Base-by-base conservation (phyloP, 2,797 vertebrate genomes). In the Urosaurus nigricauda region DNA sequence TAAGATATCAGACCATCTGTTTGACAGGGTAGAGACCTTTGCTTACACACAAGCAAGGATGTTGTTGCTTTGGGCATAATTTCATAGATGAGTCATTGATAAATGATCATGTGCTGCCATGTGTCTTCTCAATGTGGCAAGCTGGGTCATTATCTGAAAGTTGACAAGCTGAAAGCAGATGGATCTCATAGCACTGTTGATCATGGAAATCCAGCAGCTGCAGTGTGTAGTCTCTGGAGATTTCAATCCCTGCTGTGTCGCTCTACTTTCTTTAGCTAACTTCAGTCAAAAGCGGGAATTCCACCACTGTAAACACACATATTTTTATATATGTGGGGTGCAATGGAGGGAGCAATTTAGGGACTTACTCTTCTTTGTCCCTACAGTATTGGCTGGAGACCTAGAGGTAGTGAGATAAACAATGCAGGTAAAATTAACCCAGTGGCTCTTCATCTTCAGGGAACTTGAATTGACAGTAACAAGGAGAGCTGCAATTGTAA, bases 401-500 rank as follows among this genome's bases (percentile, higher is more conserved):
- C 47, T 32, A 19, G 58, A 86, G 53, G 19, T 0, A n/a, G 17
- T 14, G 19, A 83, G 9, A 51, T 17, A 90, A 91, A 87, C n/a
- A 86, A 71, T 58, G 2, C 58, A 21, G 58, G 65, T 79, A 73
- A 78, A 92, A 71, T 94, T 88, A 93, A 93, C 86, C 78, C 86
- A 17, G 88, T 90, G 87, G 83, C 68, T 89, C 84, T 86, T 58
- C 77, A 65, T 88, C 80, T 92, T 85, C 86, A 90, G 79, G 89
- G 90, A 95, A 60, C 71, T 89, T 19, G 87, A 89, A 40, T 83
- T 90, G 92, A 93, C 84, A 94, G 86, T 80, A 92, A 87, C 86
- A 94, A 90, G 92, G 88, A 92, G 87, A 93, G 88, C 84, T 93
- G 86, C 86, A 93, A 88, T 80, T 94, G 90, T 93, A 90, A 93